A percentile compares a stretch with the other conserved stretches of the same genome.
Conservation (phyloP, 2,888 invertebrate species). For the Craniophora ligustri region DNA sequence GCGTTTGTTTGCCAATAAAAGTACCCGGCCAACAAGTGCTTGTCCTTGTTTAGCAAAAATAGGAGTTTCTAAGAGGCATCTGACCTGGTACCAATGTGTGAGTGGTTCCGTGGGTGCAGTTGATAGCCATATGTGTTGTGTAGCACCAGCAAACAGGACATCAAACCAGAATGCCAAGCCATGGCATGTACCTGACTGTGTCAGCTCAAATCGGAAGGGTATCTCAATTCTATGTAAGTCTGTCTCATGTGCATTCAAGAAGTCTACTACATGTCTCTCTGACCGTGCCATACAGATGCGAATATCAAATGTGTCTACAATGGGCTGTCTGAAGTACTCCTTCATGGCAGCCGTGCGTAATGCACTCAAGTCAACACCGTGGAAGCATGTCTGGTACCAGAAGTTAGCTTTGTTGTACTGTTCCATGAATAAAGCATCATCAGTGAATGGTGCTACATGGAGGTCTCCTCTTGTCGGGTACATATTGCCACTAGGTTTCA, state of each 20-base stretch:
- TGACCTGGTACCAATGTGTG: conserved; percentile 99
- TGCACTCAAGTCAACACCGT: conserved; percentile 98
- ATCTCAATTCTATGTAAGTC: conserved; percentile 98
- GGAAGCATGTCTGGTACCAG: conserved; percentile 99
- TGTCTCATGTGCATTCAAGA: conserved; percentile 96
- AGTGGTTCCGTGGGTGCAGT: conserved; percentile 99
- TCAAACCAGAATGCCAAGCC: conserved; percentile 99
- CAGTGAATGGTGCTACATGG: conserved; percentile 99
- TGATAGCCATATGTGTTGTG: conserved; percentile 98
- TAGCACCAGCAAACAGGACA: conserved; percentile 97
- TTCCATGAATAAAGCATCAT: conserved; percentile 99
- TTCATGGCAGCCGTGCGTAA: conserved; percentile 97
- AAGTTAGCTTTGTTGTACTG: conserved; percentile 99
- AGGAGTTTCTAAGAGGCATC: conserved; percentile 97
- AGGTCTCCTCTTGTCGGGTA: conserved; percentile 98
- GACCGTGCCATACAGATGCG: conserved; percentile 98
- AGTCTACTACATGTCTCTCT: conserved; percentile 97
- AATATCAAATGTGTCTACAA: conserved; percentile 99
- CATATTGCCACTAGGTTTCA: conserved; percentile 97
- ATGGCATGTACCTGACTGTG: conserved; percentile 98
- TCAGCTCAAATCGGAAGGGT: conserved; percentile 96
- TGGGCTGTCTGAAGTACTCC: conserved; percentile 99
- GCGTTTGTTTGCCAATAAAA: conserved; percentile 97
- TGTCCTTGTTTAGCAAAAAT: conserved; percentile 98
- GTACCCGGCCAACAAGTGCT: conserved; percentile 94